These are phyloP conservation scores for Donacobius atricapilla DNA, from an alignment of 2,113 vertebrate species.

Conservation along the genomic window DNA sequence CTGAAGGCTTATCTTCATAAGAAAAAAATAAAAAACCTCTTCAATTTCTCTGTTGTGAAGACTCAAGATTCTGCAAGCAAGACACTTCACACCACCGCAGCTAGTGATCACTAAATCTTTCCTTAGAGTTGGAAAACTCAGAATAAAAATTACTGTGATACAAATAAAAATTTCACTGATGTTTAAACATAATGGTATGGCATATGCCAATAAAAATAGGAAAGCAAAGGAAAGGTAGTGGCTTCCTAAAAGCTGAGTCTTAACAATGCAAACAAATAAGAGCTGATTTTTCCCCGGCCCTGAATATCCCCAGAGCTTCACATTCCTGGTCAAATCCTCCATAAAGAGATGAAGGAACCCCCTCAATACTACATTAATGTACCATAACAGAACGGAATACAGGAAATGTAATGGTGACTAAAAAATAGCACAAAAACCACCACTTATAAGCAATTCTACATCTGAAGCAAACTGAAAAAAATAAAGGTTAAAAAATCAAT, in stretches of 20 bases:
- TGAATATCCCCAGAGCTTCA: not conserved
- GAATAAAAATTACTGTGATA: not conserved
- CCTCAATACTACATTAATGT: not conserved
- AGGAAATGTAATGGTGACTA: not conserved
- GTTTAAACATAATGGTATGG: not conserved
- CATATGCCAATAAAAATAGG: not conserved
- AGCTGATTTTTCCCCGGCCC: not conserved
- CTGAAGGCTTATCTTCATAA: not conserved
- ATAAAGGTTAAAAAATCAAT: not conserved
- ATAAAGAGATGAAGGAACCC: not conserved
- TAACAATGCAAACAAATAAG: not conserved
- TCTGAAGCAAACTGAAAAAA: not conserved
- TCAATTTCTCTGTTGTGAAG: not conserved
- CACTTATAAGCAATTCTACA: not conserved
- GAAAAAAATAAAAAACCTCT: not conserved
- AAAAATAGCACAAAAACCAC: not conserved
- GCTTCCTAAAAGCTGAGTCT: not conserved
- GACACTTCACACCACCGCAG: not conserved
- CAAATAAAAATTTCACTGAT: not conserved
- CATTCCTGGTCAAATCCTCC: not conserved
- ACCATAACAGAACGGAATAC: not conserved
- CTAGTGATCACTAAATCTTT: not conserved
- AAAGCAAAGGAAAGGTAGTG: not conserved
- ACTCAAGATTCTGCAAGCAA: not conserved
- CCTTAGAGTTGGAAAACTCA: not conserved